Base-by-base conservation (phyloP, 2,888 invertebrate genomes). In the Pantelozetes paolii region DNA sequence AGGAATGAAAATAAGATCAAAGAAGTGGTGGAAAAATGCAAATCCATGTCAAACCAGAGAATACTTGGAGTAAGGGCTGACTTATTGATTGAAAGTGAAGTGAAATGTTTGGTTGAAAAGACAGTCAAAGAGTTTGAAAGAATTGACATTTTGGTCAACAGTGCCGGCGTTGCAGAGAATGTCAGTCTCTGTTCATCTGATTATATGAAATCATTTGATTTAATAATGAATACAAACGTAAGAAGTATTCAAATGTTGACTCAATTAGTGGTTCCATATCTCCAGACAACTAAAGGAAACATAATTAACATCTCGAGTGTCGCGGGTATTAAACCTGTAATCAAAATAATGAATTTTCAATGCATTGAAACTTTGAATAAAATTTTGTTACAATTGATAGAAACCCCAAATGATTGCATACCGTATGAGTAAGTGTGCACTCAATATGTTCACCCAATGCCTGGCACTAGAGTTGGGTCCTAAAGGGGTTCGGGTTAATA, bases 151-250 rank as follows among this genome's bases (percentile, higher is more conserved):
- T 48, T 71, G 23, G 71, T 71, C 20, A 71, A 71, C 20, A 48
- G 40, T 70, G 70, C 70, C 6, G 70, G 30, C n/a, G n/a, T 40
- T 40, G 26, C 9, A 36, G 18, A 8, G 2, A 30, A 11, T 6
- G 3, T 40, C 5, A 6, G 8, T 9, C 15, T n/a, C 18, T 6
- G 18, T 15, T 11, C 28, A 3, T 15, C 26, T 3, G 23, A 11
- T 26, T 23, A n/a, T 30, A 20, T 23, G 26, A 90, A 90, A 59
- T 94, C 95, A 80, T 96, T 89, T 80, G 96, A 98, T 82, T 86
- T 89, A 30, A 84, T 94, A 18, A 92, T 97, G 88, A 90, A 92
- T 80, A 88, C 90, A 1, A 98, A 98, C 82, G 89, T 94, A 0
- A 87, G 83, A 75, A 79, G 83, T 2, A 78, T 84, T 0, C 83